Evolutionary conservation across 2,797 vertebrate species (phyloP), one percentile per base, ranked within the genome.

Genomic region (Gila robusta): DNA sequence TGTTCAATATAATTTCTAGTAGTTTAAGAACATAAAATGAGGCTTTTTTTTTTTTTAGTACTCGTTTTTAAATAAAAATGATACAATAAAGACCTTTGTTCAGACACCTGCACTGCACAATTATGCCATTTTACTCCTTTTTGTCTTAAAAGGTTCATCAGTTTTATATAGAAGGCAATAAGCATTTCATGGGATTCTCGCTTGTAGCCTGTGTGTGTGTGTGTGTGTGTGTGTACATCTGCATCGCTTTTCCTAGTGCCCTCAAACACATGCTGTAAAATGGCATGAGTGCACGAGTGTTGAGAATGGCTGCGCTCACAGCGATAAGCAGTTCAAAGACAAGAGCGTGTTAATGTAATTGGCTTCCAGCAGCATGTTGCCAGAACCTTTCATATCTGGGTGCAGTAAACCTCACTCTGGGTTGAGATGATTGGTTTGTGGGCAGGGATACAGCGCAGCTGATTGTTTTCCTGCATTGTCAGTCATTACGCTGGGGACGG

Each of bases 321-420:
- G 93, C 92, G 94, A 96, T 96, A 96, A 96, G 95, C 95, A 95
- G 95, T 95, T 96, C 95, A 96, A 96, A 95, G 94, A 94, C 94
- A 93, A 91, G 93, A 94, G 94, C 90, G 92, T 94, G 94, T 95
- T 95, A 94, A 94, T 95, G 93, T 95, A 95, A 96, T 96, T 96
- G 95, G 95, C 94, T 95, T 94, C 93, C 93, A 95, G 94, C 93
- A 93, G 94, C 94, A 91, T 92, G 91, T 81, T 92, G 93, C 93
- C 92, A 91, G 93, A 91, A 86, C 91, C 91, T 94, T 93, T 94
- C 92, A 92, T 92, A 93, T 92, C 94, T 93, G 91, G 91, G 91
- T 66, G 88, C 90, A 67, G 92, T 94, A 92, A 94, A 93, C 92
- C 94, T 92, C 93, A 91, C 93, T 93, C 95, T 90, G 91, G 92